Evolutionary conservation across 1,140 invertebrate genomes (phyloP).

Genomic region (Lineus longissimus): DNA sequence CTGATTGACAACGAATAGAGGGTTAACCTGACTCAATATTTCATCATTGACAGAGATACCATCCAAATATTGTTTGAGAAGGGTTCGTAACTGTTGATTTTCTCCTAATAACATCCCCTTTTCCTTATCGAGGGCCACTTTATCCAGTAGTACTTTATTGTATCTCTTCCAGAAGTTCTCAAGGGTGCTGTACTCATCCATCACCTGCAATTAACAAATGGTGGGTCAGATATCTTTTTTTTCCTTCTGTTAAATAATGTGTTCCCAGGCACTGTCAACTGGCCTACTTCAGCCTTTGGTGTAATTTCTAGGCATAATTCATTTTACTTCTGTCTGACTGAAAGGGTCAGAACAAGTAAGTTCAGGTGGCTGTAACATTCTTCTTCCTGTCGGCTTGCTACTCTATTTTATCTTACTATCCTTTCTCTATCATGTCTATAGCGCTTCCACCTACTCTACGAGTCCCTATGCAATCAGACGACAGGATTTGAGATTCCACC

Average conservation of each 20-base stretch:
- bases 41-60: constrained; percentile 55
- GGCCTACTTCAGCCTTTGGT: no score
- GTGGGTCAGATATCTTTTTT: not conserved
- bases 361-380: no score
- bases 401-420: no score
- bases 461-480: not conserved
- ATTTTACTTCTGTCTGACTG: no score
- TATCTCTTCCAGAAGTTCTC: constrained; percentile 56
- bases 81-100: constrained; percentile 48
- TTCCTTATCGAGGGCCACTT: constrained; percentile 51
- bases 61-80: constrained; percentile 55
- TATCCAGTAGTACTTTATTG: constrained; percentile 54
- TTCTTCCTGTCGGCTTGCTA: no score
- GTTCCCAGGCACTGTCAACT: no score
- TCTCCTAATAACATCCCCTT: constrained; percentile 41
- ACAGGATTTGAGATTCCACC: not conserved
- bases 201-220: constrained; percentile 30
- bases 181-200: constrained; percentile 46
- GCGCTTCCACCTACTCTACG: not conserved
- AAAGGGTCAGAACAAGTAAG: no score
- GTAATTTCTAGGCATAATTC: no score
- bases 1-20: constrained; percentile 52
- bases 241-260: no score
- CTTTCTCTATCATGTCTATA: no score
- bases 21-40: constrained; percentile 50